Percentiles rank a stretch among this genome's conserved stretches.
phyloP scores from a whole-genome alignment of 2,113 vertebrate species.

The Stegostoma tigrinum region DNA sequence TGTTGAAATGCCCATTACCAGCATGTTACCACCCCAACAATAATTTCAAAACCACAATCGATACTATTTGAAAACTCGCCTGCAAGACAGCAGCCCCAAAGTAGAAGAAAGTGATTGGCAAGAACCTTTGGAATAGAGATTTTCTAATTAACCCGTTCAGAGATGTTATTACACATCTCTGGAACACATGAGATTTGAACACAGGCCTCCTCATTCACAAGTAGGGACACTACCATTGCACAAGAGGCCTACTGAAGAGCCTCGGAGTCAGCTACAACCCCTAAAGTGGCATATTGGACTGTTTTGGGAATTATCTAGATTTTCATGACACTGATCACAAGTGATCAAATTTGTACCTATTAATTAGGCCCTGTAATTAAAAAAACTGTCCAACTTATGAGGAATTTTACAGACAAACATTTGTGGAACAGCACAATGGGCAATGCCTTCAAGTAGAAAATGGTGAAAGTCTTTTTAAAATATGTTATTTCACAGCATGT shows the following conservation, averaged over 20 bases:
- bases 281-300: too few relatives aligned
- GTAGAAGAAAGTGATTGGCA: background rate
- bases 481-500: too few relatives aligned
- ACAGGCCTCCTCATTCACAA: too few relatives aligned
- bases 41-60: background rate
- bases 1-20: background rate
- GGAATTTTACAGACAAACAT: background rate
- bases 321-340: background rate
- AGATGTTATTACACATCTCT: too few relatives aligned
- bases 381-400: background rate
- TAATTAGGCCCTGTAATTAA: background rate
- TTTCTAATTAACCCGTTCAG: too few relatives aligned
- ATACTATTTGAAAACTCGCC: background rate
- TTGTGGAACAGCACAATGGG: background rate
- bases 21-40: background rate
- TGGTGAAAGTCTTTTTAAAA: too few relatives aligned
- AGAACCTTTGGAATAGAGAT: background rate
- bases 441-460: background rate
- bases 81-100: background rate
- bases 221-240: too few relatives aligned
- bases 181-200: too few relatives aligned
- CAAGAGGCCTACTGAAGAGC: too few relatives aligned
- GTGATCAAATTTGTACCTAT: background rate
- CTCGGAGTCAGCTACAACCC: too few relatives aligned
- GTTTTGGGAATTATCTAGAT: background rate